phyloP scores from a whole-genome alignment of 2,797 vertebrate species.

The Trachurus trachurus region DNA sequence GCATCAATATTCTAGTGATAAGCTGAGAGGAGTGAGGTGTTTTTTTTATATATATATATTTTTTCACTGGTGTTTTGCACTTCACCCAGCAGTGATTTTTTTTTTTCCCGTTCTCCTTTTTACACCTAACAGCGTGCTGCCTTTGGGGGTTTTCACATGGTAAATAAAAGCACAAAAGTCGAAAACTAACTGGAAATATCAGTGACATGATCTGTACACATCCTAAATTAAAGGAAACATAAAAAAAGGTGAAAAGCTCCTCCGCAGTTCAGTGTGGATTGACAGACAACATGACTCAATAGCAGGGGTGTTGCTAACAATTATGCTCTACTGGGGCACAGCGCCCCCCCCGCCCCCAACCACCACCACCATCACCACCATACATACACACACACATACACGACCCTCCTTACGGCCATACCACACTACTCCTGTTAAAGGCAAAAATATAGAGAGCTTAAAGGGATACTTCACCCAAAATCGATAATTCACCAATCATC shows the following conservation, averaged over 20 bases:
- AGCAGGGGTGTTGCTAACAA: no score
- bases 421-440: no score
- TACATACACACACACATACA: no score
- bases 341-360: no score
- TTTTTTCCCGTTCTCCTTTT: slow-evolving; percentile 32
- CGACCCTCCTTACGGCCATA: no score
- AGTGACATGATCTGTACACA: slow-evolving; percentile 10
- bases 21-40: slow-evolving; percentile 57
- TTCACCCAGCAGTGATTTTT: slow-evolving; percentile 52
- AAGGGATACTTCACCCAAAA: no score
- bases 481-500: no score
- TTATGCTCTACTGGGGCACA: no score
- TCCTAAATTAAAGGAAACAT: slow-evolving; percentile 20
- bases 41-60: not conserved
- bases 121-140: slow-evolving; percentile 35
- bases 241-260: not conserved
- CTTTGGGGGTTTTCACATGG: slow-evolving; percentile 21
- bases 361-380: no score
- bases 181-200: slow-evolving; percentile 10
- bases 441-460: no score
- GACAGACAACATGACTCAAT: slow-evolving; percentile 8
- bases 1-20: slow-evolving; percentile 80
- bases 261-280: not conserved
- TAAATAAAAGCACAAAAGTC: slow-evolving; percentile 31
- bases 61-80: slow-evolving; percentile 47